Base-by-base conservation (phyloP, 2,888 invertebrate genomes). In the Imbricaverruca yamaguchii region DNA sequence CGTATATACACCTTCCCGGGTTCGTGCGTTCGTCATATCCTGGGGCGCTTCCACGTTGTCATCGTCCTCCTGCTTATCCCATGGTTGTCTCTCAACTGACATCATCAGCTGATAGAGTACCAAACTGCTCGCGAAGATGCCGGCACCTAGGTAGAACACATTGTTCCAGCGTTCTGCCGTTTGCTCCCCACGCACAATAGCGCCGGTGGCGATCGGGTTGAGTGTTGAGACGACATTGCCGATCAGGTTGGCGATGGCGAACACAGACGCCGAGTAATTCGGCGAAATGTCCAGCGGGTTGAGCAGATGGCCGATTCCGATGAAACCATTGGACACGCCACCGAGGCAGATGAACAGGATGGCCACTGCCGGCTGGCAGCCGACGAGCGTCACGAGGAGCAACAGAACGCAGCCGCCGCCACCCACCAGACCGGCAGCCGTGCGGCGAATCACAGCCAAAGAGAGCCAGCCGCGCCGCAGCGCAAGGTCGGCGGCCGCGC, bases 211-310 rank as follows among this genome's bases (percentile, higher is more conserved):
- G 53, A 74, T n/a, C 53, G 74, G 74, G 55, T 74, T 74, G 55
- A 74, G 74, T 9, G 55, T 55, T 21, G 53, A 18, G 21, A 74
- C 0, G 21, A 11, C 53, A 55, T 74, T 74, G 53, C 53, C 74
- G 53, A 55, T 21, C 55, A 21, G 18, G 79, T 79, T 79, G 21
- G 79, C 79, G 13, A 79, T 56, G 23, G 13, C 7, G 59, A 13
- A 79, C 56, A 57, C 23, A 25, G 79, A 25, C 57, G 23, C 79
- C 23, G 57, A 57, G 79, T 57, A 79, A 25, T 56, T 57, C 13
- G 79, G 79, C 23, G 79, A 53, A 23, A 79, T 79, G 79, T 79
- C 79, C 23, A 79, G 23, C 23, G 79, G 23, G 57, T 79, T 79
- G n/a, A 79, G n/a, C 57, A 59, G 23, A 23, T 57, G 21, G 15